Evolutionary conservation across 2,888 invertebrate species (phyloP).

Genomic region (Drosophila stalkeri): DNA sequence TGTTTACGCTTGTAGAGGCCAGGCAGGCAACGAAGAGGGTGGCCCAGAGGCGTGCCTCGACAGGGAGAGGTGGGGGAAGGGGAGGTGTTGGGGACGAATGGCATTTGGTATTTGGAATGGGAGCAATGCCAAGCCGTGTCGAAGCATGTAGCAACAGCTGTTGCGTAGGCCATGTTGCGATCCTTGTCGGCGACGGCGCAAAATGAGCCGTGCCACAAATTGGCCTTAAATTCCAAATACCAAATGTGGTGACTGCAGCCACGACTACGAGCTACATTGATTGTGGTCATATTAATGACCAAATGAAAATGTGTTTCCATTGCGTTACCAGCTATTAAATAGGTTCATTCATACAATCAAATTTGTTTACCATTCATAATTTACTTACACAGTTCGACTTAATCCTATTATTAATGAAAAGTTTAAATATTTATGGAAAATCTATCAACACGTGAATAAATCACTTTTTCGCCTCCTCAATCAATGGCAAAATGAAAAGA

Average conservation of each 20-base stretch:
- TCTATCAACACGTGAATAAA: neutral
- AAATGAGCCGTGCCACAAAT: conserved; percentile 32
- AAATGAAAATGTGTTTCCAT: neutral
- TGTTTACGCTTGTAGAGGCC: conserved; percentile 55
- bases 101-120: conserved; percentile 3
- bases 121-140: conserved; percentile 62
- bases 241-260: conserved; percentile 21
- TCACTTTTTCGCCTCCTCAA: conserved; percentile 2
- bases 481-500: neutral
- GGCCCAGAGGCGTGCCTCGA: too few species aligned
- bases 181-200: conserved; percentile 46
- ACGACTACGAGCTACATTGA: conserved; percentile 5
- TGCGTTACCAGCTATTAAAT: neutral
- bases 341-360: neutral
- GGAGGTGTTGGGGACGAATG: neutral
- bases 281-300: conserved; percentile 7
- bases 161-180: conserved; percentile 69
- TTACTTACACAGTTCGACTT: neutral
- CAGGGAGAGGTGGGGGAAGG: too few species aligned
- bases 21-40: neutral
- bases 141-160: conserved; percentile 76
- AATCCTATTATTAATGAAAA: conserved; percentile 1
- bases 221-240: conserved; percentile 45
- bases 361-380: conserved; percentile 1
- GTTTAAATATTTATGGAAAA: neutral